phyloP scores from a whole-genome alignment of 2,113 vertebrate species.

The Anhinga rufa region DNA sequence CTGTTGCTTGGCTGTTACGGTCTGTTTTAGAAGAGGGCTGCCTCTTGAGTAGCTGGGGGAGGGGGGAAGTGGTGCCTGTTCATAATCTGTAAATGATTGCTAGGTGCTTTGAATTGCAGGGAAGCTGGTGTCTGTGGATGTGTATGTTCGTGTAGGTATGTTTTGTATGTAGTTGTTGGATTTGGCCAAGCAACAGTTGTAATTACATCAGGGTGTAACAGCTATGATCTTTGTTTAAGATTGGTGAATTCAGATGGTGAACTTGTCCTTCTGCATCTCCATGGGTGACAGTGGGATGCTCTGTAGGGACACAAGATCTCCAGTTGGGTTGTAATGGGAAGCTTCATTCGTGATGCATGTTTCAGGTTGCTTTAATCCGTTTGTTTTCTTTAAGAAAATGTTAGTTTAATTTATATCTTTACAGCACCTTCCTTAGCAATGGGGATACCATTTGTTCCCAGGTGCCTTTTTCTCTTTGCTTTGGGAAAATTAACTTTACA shows the following conservation, averaged over 20 bases:
- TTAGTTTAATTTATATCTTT: background rate
- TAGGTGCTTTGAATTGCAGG: background rate
- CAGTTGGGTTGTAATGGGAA: background rate
- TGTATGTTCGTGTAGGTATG: background rate
- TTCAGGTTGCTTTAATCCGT: background rate
- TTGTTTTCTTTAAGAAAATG: background rate
- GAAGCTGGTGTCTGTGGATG: background rate
- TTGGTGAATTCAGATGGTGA: background rate
- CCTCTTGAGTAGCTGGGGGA: background rate
- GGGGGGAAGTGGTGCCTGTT: background rate
- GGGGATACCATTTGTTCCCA: background rate
- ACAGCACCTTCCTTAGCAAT: background rate
- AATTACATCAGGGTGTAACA: background rate
- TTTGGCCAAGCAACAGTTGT: background rate
- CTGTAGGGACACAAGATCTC: background rate
- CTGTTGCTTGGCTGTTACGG: accelerated
- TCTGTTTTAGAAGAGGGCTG: background rate
- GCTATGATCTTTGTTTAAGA: background rate
- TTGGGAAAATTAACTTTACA: background rate
- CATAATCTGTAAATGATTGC: background rate
- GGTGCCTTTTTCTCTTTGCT: background rate
- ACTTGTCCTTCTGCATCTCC: background rate
- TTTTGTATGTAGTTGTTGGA: background rate
- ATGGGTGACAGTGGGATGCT: background rate
- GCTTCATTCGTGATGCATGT: background rate